Percentiles rank a stretch among this genome's conserved stretches.
These are phyloP conservation scores for Spodoptera picta DNA, from an alignment of 2,888 invertebrate genomes.

Conservation along the genomic window DNA sequence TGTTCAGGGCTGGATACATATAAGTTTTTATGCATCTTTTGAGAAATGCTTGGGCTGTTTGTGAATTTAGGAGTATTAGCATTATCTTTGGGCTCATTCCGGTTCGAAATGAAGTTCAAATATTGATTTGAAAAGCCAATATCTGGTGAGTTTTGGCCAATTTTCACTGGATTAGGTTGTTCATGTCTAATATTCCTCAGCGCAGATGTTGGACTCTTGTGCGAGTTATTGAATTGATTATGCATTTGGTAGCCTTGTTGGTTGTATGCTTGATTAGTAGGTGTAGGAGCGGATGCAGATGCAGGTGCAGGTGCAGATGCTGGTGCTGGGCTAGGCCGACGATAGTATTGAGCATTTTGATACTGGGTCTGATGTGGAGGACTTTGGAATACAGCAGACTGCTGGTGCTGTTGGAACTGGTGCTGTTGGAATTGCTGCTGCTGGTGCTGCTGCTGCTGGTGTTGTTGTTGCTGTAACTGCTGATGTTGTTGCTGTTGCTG, in stretches of 20 bases:
- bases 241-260: constrained; percentile 78
- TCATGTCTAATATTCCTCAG: constrained; percentile 84
- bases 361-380: constrained; percentile 83
- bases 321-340: constrained; percentile 73
- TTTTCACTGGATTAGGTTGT: constrained; percentile 76
- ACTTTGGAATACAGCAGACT: constrained; percentile 74
- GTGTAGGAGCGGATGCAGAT: constrained; percentile 54
- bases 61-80: constrained; percentile 87
- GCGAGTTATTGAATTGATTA: constrained; percentile 74
- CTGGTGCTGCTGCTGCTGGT: constrained; percentile 53
- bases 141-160: constrained; percentile 80
- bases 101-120: constrained; percentile 83
- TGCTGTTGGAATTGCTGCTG: constrained; percentile 66
- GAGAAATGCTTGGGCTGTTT: constrained; percentile 85
- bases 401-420: constrained; percentile 60
- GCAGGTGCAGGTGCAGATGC: not conserved
- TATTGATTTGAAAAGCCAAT: constrained; percentile 86
- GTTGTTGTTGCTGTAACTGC: constrained; percentile 46
- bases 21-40: constrained; percentile 86
- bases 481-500: constrained; percentile 63
- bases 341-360: constrained; percentile 81
- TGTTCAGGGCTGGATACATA: constrained; percentile 87
- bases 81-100: constrained; percentile 87
- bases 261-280: constrained; percentile 71
- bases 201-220: constrained; percentile 80